Evolutionary conservation across 2,888 invertebrate species (phyloP).

Genomic region (Sthenelais limicola): DNA sequence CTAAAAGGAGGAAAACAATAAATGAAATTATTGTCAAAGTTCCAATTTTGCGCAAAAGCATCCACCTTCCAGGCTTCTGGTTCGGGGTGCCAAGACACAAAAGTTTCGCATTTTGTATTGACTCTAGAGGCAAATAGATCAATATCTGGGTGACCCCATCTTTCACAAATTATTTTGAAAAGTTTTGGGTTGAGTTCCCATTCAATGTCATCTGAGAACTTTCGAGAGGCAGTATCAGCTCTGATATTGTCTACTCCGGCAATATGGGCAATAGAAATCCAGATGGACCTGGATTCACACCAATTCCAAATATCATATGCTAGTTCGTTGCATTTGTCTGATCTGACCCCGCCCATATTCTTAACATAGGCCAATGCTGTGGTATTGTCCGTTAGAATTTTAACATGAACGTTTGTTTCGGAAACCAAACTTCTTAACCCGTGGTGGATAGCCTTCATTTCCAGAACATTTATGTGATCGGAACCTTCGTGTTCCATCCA

Average conservation of each 20-base stretch:
- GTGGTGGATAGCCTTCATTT: background rate
- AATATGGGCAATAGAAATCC: background rate
- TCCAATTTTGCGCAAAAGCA: slow-evolving; percentile 2
- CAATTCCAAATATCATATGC: background rate
- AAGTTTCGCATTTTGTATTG: background rate
- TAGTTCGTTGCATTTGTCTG: background rate
- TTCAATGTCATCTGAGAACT: background rate
- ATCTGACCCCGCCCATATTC: background rate
- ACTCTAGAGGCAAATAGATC: slow-evolving; percentile 1
- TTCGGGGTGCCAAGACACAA: background rate
- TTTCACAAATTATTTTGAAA: background rate
- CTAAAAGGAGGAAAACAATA: slow-evolving; percentile 12
- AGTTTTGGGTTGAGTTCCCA: background rate
- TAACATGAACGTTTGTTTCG: background rate
- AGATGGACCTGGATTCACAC: background rate
- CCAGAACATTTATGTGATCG: slow-evolving; percentile 6
- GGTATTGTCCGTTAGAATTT: slow-evolving; percentile 7
- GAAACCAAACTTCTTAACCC: background rate
- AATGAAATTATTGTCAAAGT: background rate
- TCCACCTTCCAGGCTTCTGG: background rate
- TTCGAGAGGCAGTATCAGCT: background rate
- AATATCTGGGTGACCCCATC: background rate
- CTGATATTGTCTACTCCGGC: background rate
- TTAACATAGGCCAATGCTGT: slow-evolving; percentile 4
- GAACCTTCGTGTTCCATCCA: background rate